A percentile compares a stretch with the other conserved stretches of the same genome.
These are phyloP conservation scores for Acanthacorydalis orientalis DNA, from an alignment of 2,888 invertebrate species.

Conservation along the genomic window DNA sequence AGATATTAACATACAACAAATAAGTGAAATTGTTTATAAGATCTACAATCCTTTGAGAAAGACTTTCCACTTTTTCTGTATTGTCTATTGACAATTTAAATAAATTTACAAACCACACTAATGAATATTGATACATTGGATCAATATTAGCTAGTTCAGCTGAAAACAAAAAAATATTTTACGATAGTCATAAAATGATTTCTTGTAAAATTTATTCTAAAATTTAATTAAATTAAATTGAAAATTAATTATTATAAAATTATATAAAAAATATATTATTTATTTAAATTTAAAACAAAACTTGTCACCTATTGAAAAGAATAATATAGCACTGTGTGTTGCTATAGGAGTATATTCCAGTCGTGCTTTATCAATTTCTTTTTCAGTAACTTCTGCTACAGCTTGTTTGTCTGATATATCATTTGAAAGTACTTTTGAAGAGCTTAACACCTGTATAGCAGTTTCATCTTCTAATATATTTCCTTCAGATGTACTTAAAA, in stretches of 20 bases:
- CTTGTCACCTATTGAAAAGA: constrained; percentile 66
- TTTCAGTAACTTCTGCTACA: constrained; percentile 76
- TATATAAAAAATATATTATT: neutral
- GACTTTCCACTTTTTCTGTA: constrained; percentile 69
- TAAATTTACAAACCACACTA: constrained; percentile 84
- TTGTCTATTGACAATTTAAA: constrained; percentile 76
- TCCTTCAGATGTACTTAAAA: constrained; percentile 52
- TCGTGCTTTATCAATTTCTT: constrained; percentile 72
- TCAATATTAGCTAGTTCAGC: constrained; percentile 81
- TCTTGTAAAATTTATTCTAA: too few relatives aligned
- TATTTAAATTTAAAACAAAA: neutral
- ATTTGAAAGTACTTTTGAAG: constrained; percentile 76
- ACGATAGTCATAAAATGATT: too few relatives aligned
- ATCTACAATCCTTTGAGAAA: constrained; percentile 53
- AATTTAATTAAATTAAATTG: too few relatives aligned
- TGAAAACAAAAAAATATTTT: constrained; percentile 20
- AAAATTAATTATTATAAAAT: too few relatives aligned
- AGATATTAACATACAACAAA: constrained; percentile 78
- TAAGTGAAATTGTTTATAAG: constrained; percentile 72
- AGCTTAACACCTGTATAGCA: constrained; percentile 73
- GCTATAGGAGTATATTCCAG: constrained; percentile 83
- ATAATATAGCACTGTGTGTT: constrained; percentile 73
- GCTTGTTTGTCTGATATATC: constrained; percentile 85
- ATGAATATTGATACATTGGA: constrained; percentile 94
- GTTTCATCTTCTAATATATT: constrained; percentile 85